phyloP scores from a whole-genome alignment of 2,888 invertebrate genomes.

The Agrilus biguttatus region DNA sequence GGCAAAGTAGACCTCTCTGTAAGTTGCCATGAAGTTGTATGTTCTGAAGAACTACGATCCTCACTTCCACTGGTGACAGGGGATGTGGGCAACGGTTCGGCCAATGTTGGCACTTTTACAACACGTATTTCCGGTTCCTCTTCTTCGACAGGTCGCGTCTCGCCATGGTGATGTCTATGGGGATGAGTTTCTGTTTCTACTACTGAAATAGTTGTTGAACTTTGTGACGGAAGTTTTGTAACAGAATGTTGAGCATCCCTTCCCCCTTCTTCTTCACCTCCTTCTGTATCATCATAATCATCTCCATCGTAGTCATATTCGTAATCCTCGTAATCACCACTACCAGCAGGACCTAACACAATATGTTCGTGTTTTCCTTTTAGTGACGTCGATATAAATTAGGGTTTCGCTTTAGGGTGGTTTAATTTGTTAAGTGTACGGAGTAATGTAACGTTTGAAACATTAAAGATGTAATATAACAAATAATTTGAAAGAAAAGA shows the following conservation, averaged over 20 bases:
- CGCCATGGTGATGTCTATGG: constrained; percentile 35
- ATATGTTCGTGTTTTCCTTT: too few species aligned
- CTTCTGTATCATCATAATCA: constrained; percentile 14
- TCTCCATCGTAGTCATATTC: constrained; percentile 30
- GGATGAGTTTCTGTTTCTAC: constrained; percentile 21
- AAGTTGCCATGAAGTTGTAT: too few species aligned
- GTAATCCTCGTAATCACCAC: constrained; percentile 27
- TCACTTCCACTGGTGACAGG: neutral
- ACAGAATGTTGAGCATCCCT: constrained; percentile 6
- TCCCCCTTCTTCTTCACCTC: constrained; percentile 3
- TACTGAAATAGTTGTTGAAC: neutral
- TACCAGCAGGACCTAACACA: constrained; percentile 8
- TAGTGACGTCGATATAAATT: too few species aligned
- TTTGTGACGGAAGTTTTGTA: constrained; percentile 8
- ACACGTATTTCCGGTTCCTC: constrained; percentile 14
- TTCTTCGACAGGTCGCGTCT: constrained; percentile 16
- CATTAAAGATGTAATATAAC: too few species aligned
- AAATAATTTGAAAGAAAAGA: too few species aligned
- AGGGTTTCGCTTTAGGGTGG: too few species aligned
- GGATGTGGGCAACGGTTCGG: neutral
- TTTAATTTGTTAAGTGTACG: too few species aligned
- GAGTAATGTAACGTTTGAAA: too few species aligned
- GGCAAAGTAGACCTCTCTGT: too few species aligned
- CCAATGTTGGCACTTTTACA: constrained; percentile 1
- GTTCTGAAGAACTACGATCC: too few species aligned